phyloP scores from a whole-genome alignment of 2,888 invertebrate genomes.

The Nasonovia ribisnigri region DNA sequence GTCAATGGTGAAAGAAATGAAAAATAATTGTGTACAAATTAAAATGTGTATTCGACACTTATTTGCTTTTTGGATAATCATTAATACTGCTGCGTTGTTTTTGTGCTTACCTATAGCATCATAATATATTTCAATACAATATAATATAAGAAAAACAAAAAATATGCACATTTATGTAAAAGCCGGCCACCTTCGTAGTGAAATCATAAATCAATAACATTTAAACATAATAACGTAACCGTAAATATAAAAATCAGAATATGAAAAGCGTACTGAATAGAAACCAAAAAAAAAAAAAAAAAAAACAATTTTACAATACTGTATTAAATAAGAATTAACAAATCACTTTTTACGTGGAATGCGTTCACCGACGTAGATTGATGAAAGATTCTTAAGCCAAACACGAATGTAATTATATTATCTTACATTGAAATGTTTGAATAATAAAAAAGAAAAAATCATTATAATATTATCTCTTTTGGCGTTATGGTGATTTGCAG shows the following conservation, averaged over 20 bases:
- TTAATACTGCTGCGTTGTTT: not conserved
- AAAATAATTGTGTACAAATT: not conserved
- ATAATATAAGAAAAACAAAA: not conserved
- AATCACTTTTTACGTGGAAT: not conserved
- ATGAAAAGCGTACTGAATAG: not conserved
- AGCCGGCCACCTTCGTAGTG: not conserved
- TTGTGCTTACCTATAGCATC: not conserved
- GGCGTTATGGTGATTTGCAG: slow-evolving; percentile 26
- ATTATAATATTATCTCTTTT: slow-evolving; percentile 35
- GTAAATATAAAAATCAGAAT: not conserved
- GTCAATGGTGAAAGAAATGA: not conserved
- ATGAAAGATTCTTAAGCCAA: slow-evolving; percentile 18
- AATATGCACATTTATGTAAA: not conserved
- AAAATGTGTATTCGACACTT: not conserved
- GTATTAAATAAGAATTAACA: slow-evolving; percentile 10
- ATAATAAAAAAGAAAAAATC: slow-evolving; percentile 4
- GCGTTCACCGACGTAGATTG: not conserved
- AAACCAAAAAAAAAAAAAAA: not conserved
- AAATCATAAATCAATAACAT: not conserved
- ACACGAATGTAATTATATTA: not conserved
- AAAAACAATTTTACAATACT: not conserved
- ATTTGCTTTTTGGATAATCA: not conserved
- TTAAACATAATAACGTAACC: not conserved
- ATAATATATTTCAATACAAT: not conserved
- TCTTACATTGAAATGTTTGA: not conserved